Base-by-base conservation (phyloP, 2,888 invertebrate species). In the Cheilosia soror region DNA sequence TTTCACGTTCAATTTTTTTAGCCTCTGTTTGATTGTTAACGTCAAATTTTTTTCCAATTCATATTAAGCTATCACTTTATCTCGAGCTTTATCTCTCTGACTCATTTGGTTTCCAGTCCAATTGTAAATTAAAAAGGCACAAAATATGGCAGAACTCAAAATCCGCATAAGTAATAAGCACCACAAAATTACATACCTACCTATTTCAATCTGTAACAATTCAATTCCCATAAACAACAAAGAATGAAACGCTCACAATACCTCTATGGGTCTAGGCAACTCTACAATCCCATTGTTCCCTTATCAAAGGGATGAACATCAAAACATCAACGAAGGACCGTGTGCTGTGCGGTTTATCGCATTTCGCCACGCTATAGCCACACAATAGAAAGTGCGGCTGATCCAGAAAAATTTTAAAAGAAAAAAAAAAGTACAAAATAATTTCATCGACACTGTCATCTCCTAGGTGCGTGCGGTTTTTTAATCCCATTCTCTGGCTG, bases 341-440 rank as follows among this genome's bases (percentile, higher is more conserved):
- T 77, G 68, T 57, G 76, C 58, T 80, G 42, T 77, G 49, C 76
- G 77, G 81, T 72, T 85, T 85, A 85, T 85, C 85, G 63, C 62
- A 29, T 68, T 72, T 72, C 57, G 72, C 72, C 81, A 81, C 81
- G 40, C 75, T 33, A 47, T 49, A 33, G 13, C 29, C 37, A 25
- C 15, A 81, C 72, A 81, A 85, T 62, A 40, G 53, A 57, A 68
- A 62, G 25, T 51, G 60, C 42, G 58, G 78, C 73, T 84, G 79
- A 81, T 85, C 77, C 68, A 44, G 4, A 71, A 40, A 65, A 3
- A 11, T 37, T 37, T 37, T 11, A 55, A 57, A 63, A 76, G 11
- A 20, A 44, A 62, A 62, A 29, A 7, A 37, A 31, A 53, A 31
- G 20, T 27, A 66, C 62, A 80, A 85, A 72, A 77, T 13, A 40